Conservation (phyloP, 2,888 invertebrate genomes). For the Tupiocoris notatus region DNA sequence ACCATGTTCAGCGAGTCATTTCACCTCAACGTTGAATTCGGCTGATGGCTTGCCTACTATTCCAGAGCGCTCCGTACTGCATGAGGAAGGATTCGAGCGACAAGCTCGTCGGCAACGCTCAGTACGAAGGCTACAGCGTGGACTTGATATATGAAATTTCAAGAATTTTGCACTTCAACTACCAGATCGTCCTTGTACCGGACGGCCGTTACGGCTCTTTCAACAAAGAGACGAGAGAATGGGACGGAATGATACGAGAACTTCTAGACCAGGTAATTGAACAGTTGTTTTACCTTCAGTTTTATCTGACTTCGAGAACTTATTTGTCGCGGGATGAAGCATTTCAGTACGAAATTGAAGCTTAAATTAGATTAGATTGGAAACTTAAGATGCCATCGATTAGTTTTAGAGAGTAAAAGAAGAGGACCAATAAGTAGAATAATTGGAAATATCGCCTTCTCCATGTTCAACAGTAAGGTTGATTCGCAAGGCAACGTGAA, state of each 20-base stretch:
- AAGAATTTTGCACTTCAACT: constrained; percentile 80
- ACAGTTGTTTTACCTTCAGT: no score
- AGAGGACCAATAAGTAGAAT: no score
- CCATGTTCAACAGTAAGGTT: no score
- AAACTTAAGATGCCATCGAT: no score
- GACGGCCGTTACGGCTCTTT: constrained; percentile 82
- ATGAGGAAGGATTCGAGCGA: constrained; percentile 88
- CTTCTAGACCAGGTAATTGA: constrained; percentile 69
- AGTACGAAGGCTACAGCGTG: constrained; percentile 92
- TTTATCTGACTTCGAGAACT: no score
- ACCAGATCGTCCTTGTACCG: constrained; percentile 79
- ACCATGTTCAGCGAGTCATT: constrained; percentile 26
- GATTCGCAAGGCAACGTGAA: no score
- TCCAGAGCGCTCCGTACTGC: constrained; percentile 91
- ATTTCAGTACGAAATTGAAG: no score
- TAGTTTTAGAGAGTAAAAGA: no score
- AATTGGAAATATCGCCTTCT: no score
- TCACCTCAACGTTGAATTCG: neutral
- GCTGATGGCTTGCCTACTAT: constrained; percentile 10
- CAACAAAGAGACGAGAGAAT: constrained; percentile 79
- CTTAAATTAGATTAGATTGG: no score
- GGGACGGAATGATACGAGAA: constrained; percentile 90
- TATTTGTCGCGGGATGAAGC: no score
- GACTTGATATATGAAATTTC: constrained; percentile 93
- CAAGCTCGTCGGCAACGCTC: constrained; percentile 82